Base-by-base conservation (phyloP, 2,113 vertebrate species). In the Rhineura floridana region DNA sequence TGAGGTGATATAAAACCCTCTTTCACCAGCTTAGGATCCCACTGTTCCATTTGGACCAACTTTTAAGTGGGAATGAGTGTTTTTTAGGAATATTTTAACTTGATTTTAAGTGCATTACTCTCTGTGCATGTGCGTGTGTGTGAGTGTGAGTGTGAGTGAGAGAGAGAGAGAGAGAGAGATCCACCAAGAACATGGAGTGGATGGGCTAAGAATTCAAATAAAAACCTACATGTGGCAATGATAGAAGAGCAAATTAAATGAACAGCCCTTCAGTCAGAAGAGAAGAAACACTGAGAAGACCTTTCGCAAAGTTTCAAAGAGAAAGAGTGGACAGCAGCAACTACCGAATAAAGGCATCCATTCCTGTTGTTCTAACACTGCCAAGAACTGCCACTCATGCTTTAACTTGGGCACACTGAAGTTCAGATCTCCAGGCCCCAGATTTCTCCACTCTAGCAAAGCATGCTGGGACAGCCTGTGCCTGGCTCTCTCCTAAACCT, bases 401-500 rank as follows among this genome's bases (percentile, higher is more conserved):
- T 50, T 76, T n/a, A 67, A 78, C 36, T 13, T n/a, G 76, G 87
- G n/a, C 77, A 6, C 2, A 3, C 78, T 48, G 46, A 48, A 55
- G 77, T 44, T 46, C 33, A 19, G 73, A 48, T 39, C 42, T 46
- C 78, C 8, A 30, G 44, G 50, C 46, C 67, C 44, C 55, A 69
- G 79, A 69, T 83, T 86, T 85, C 77, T 62, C 69, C 39, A 15
- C 78, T 36, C 44, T 1, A 0, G 25, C 13, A 52, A 55, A 48
- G 52, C 81, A 1, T 19, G 0, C 79, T 0, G 69, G 69, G 76
- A 2, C 91, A 2, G 69, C 89, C 91, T 0, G 88, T 15, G 86
- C 94, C 93, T 93, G 94, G 94, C 17, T 59, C 93, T 86, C 88
- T 91, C 89, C 90, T 92, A 52, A 96, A 84, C 94, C 92, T 81